Evolutionary conservation across 2,113 vertebrate genomes (phyloP).

Genomic region (Trematomus loennbergii): DNA sequence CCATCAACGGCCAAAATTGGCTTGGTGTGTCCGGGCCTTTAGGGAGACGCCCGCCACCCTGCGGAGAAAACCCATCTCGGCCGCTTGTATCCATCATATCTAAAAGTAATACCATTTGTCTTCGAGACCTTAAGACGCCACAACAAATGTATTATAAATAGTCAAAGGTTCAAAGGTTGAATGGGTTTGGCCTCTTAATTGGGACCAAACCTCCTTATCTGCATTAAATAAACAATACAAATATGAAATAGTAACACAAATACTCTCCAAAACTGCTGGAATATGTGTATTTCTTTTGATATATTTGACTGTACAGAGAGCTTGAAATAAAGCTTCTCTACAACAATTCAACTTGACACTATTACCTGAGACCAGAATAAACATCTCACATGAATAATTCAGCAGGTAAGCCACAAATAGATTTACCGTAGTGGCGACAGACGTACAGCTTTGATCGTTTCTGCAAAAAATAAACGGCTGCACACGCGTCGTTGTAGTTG

Average conservation of each 20-base stretch:
- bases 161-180: background rate
- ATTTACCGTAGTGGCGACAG: conserved; percentile 56
- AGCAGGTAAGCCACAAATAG: conserved; percentile 61
- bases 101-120: background rate
- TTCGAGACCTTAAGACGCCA: conserved; percentile 14
- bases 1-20: no score
- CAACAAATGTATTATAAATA: conserved; percentile 40
- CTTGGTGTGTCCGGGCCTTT: no score
- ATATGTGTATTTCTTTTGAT: background rate
- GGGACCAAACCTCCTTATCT: background rate
- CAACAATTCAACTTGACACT: conserved; percentile 21
- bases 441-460: conserved; percentile 57
- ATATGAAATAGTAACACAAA: background rate
- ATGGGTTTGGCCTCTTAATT: background rate
- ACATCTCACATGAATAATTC: conserved; percentile 64
- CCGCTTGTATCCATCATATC: no score
- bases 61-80: no score
- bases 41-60: no score
- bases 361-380: conserved; percentile 56
- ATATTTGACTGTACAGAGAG: no score
- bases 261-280: background rate
- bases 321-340: no score
- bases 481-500: conserved; percentile 26
- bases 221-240: background rate
- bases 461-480: conserved; percentile 40